A percentile compares a stretch with the other conserved stretches of the same genome.
Evolutionary conservation across 2,888 invertebrate species (phyloP).

Genomic region (Cheilosia scutellata): DNA sequence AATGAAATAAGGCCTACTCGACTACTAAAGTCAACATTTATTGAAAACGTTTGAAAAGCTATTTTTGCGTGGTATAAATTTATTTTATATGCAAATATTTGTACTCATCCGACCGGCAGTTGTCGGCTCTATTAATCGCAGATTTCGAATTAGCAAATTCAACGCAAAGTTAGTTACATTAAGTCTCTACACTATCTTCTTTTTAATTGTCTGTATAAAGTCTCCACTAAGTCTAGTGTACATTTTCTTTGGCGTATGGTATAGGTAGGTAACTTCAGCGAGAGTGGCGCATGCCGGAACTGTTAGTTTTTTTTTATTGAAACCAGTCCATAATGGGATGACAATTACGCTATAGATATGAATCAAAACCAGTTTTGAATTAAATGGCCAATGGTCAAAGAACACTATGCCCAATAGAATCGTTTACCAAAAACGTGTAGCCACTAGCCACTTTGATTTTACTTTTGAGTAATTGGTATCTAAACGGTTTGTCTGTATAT

Average conservation of each 20-base stretch:
- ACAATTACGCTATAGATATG: background rate
- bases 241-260: background rate
- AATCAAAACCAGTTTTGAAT: slow-evolving; percentile 18
- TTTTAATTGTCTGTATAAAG: background rate
- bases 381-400: background rate
- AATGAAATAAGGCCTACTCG: too few relatives aligned
- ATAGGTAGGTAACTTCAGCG: too few relatives aligned
- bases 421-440: slow-evolving; percentile 12
- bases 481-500: too few relatives aligned
- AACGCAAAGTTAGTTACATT: background rate
- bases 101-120: background rate
- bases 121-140: background rate
- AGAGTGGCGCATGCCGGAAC: slow-evolving; percentile 28
- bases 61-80: too few relatives aligned
- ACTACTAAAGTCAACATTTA: too few relatives aligned
- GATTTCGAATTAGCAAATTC: too few relatives aligned
- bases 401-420: slow-evolving; percentile 4
- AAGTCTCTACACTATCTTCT: too few relatives aligned
- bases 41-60: too few relatives aligned
- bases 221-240: background rate
- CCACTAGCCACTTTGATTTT: slow-evolving; percentile 8
- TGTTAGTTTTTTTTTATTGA: background rate
- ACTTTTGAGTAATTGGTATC: background rate
- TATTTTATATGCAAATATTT: background rate
- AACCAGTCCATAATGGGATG: slow-evolving; percentile 11